phyloP scores from a whole-genome alignment of 2,113 vertebrate genomes.

The Taurulus bubalis region DNA sequence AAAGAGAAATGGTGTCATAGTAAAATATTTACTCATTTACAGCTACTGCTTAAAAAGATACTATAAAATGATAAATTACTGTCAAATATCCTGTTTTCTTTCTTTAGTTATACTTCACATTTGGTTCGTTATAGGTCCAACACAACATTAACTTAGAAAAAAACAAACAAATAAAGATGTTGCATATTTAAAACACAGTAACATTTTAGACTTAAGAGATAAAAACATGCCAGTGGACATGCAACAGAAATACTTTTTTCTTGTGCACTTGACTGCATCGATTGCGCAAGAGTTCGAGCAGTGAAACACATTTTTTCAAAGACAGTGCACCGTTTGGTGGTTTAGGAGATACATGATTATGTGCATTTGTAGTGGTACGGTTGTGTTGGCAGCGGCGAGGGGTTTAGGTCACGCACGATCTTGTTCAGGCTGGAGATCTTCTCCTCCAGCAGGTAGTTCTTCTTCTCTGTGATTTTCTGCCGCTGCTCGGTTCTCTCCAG shows the following conservation, averaged over 20 bases:
- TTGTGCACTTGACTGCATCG: slow-evolving; percentile 12
- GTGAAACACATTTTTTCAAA: neutral
- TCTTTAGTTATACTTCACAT: slow-evolving; percentile 29
- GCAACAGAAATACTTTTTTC: neutral
- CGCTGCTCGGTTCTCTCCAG: slow-evolving; percentile 90
- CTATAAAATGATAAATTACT: slow-evolving; percentile 44
- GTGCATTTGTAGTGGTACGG: slow-evolving; percentile 67
- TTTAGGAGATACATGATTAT: neutral
- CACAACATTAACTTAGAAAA: neutral
- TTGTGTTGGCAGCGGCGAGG: slow-evolving; percentile 72
- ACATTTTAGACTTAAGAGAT: neutral
- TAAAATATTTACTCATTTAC: slow-evolving; percentile 22
- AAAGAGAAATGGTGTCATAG: slow-evolving; percentile 5
- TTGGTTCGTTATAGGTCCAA: slow-evolving; percentile 25
- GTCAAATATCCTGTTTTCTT: slow-evolving; percentile 27
- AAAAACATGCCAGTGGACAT: neutral
- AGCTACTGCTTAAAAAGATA: slow-evolving; percentile 7
- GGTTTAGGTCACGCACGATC: slow-evolving; percentile 90
- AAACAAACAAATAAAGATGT: slow-evolving; percentile 27
- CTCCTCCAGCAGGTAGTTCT: slow-evolving; percentile 93
- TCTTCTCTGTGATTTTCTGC: slow-evolving; percentile 91
- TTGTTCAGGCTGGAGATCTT: slow-evolving; percentile 94
- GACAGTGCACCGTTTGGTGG: neutral
- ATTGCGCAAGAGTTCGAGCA: neutral
- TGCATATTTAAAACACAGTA: slow-evolving; percentile 6